These are phyloP conservation scores for Enteromius viviparus DNA, from an alignment of 2,797 vertebrate genomes.

Conservation along the genomic window DNA sequence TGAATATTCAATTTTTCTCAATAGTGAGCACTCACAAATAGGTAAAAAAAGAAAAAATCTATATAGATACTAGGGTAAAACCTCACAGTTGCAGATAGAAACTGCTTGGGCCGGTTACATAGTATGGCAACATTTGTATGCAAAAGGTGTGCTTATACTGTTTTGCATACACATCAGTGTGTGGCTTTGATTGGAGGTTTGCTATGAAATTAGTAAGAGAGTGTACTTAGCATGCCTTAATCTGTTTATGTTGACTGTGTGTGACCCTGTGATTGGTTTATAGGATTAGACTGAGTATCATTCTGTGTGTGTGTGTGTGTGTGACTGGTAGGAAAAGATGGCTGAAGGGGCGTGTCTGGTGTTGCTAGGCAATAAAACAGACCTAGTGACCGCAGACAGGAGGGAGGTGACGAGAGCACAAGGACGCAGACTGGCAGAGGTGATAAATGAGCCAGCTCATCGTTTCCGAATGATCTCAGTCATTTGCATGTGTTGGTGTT, in stretches of 20 bases:
- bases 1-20: background rate
- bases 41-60: background rate
- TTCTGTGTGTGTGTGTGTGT: slow-evolving; percentile 27
- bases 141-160: background rate
- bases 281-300: slow-evolving; percentile 3
- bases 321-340: slow-evolving; percentile 65
- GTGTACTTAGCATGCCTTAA: background rate
- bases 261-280: slow-evolving; percentile 12
- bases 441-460: slow-evolving; percentile 55
- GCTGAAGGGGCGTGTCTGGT: slow-evolving; percentile 73
- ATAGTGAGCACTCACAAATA: background rate
- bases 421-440: slow-evolving; percentile 79
- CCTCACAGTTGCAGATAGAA: background rate
- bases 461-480: background rate
- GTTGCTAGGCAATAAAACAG: slow-evolving; percentile 75
- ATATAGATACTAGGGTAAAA: background rate
- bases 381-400: slow-evolving; percentile 56
- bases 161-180: slow-evolving; percentile 11
- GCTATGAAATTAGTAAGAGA: background rate
- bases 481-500: background rate
- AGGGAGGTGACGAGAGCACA: slow-evolving; percentile 71
- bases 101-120: background rate
- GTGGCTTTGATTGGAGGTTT: background rate
- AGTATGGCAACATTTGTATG: background rate
- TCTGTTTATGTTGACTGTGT: slow-evolving; percentile 18